phyloP scores from a whole-genome alignment of 2,113 vertebrate genomes.

The Archocentrus centrarchus region DNA sequence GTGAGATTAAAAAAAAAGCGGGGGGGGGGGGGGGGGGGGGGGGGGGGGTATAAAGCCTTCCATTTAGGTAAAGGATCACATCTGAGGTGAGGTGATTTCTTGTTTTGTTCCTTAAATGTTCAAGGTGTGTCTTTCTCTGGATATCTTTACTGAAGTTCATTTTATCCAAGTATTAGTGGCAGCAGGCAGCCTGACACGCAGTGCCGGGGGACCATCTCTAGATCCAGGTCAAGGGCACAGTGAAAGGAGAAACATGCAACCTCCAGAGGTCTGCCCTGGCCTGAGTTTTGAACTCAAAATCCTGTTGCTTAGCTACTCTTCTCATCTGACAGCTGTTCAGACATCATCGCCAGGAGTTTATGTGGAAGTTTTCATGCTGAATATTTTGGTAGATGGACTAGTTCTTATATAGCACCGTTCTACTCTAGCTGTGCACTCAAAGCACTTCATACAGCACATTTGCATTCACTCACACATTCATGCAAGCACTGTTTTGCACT shows the following conservation, averaged over 20 bases:
- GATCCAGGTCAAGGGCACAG: background rate
- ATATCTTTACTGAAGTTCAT: background rate
- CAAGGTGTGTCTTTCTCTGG: background rate
- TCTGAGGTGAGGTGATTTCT: background rate
- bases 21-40: background rate
- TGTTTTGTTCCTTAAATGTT: background rate
- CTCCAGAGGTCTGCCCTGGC: background rate
- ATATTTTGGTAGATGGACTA: too few relatives aligned
- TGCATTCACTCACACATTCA: too few relatives aligned
- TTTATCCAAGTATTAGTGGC: background rate
- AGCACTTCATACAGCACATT: too few relatives aligned
- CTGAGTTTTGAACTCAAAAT: background rate
- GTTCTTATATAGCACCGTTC: too few relatives aligned
- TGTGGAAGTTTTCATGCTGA: background rate
- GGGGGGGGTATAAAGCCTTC: background rate
- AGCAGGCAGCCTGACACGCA: background rate
- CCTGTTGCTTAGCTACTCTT: background rate
- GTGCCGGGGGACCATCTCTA: background rate
- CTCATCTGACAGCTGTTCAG: background rate
- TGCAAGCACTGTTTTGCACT: too few relatives aligned
- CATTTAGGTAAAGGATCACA: background rate
- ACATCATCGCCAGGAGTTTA: background rate
- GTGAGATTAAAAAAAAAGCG: background rate
- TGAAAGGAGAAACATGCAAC: background rate
- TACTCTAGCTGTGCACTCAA: too few relatives aligned